A percentile compares a stretch with the other conserved stretches of the same genome.
These are phyloP conservation scores for Amblyteles armatorius DNA, from an alignment of 2,888 invertebrate genomes.

Conservation along the genomic window DNA sequence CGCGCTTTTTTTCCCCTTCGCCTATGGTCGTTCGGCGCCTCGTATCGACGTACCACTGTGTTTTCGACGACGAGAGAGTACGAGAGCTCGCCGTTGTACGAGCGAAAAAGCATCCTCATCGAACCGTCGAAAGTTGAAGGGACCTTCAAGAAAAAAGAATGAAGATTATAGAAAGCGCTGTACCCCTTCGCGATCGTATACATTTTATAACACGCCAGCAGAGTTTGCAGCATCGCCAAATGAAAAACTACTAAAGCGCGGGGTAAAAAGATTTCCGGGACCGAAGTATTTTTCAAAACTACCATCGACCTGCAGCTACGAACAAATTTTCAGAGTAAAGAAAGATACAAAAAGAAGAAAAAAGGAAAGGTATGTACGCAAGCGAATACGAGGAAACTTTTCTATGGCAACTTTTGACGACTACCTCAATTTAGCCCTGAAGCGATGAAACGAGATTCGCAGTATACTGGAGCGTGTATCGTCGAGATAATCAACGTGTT, in stretches of 20 bases:
- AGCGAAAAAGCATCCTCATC: constrained; percentile 48
- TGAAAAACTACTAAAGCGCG: constrained; percentile 34
- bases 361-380: neutral
- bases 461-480: constrained; percentile 7
- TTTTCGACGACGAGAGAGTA: constrained; percentile 42
- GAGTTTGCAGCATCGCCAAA: constrained; percentile 31
- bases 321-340: constrained; percentile 2
- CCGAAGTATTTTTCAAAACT: constrained; percentile 50
- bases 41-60: constrained; percentile 58
- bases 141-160: constrained; percentile 20
- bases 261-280: constrained; percentile 45
- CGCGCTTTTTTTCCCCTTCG: constrained; percentile 37
- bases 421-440: constrained; percentile 20
- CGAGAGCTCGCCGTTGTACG: constrained; percentile 41
- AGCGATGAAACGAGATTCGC: constrained; percentile 1
- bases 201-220: neutral
- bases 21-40: constrained; percentile 49
- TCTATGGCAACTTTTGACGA: constrained; percentile 40
- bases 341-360: neutral
- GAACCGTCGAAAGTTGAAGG: constrained; percentile 35
- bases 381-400: constrained; percentile 36
- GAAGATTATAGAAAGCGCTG: constrained; percentile 16
- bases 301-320: neutral
- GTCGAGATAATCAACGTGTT: neutral
- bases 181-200: neutral